Evolutionary conservation across 2,113 vertebrate species (phyloP), one percentile per base, ranked within the genome.

Genomic region (Pimephales promelas): DNA sequence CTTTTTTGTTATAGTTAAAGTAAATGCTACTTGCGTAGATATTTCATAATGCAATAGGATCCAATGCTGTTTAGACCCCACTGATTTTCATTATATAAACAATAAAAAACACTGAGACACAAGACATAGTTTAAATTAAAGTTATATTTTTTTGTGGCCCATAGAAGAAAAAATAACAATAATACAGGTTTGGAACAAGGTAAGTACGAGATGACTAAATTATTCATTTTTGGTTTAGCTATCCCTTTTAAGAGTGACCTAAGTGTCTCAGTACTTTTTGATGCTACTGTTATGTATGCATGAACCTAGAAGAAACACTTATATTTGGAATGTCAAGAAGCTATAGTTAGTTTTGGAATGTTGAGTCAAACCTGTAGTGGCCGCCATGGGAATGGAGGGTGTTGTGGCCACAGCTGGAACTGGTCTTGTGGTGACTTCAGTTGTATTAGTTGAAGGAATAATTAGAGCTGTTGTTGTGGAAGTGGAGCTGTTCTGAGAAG

Each of bases 351-450:
- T 66, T 66, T 66, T 66, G 1, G 8, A 66, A 66, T 66, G 28
- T 34, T 10, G 64, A 68, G 18, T 68, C 62, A 81, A 40, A 81
- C 79, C 79, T 81, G 47, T 14, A 52, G 78, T 68, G 18, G 43
- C 36, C 34, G 62, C 47, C 6, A 2, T 31, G 9, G 40, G 43
- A 79, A 9, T 36, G 24, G 45, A 16, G 13, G 24, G 0, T 28
- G 43, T 79, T 45, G 40, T 7, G 14, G 57, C 10, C 57, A 79
- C 59, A 79, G n/a, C 13, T 45, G 76, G 16, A 26, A 5, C 10
- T 1, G 61, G 9, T 5, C 43, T 81, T 36, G 40, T 87, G 24
- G 18, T 71, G 52, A 45, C 45, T 84, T 74, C 40, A 76, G 79
- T 34, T 71, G 56, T 72, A 5, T 22, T 77, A 18, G 43, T 86